A percentile compares a stretch with the other conserved stretches of the same genome.
phyloP scores from a whole-genome alignment of 64 coral and sea anemone species.

The Platygyra sinensis region DNA sequence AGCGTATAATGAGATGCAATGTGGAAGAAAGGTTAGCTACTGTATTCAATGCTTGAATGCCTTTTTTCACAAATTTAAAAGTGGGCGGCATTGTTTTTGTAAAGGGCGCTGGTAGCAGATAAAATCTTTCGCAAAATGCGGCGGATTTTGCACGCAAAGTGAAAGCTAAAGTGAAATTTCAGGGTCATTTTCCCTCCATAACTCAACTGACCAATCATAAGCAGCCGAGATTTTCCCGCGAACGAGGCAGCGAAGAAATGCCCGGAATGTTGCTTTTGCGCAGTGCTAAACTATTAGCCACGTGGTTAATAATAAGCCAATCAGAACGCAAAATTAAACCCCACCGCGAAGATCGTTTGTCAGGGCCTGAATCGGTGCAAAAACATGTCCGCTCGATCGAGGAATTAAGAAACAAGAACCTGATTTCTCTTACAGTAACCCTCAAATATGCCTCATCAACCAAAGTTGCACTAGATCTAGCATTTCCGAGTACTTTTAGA shows the following conservation, averaged over 20 bases:
- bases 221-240: conserved; percentile 86
- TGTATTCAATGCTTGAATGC: neutral
- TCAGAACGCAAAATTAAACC: conserved; percentile 98
- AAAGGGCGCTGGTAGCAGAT: neutral
- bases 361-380: conserved; percentile 98
- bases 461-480: conserved; percentile 37
- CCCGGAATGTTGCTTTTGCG: conserved; percentile 85
- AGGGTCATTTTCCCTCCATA: conserved; percentile 83
- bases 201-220: conserved; percentile 81
- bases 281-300: conserved; percentile 61
- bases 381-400: conserved; percentile 95
- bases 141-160: neutral
- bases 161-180: neutral
- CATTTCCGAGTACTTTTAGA: neutral
- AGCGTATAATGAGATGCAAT: neutral
- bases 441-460: conserved; percentile 24
- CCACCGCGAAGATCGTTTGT: conserved; percentile 99
- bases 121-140: neutral
- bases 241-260: conserved; percentile 97
- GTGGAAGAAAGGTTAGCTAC: neutral
- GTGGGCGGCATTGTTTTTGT: neutral
- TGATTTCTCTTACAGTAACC: neutral
- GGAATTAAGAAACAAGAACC: conserved; percentile 10
- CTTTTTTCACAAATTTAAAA: neutral
- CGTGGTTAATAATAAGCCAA: conserved; percentile 99